Conservation (phyloP, 2,113 vertebrate species). For the Lagopus muta region DNA sequence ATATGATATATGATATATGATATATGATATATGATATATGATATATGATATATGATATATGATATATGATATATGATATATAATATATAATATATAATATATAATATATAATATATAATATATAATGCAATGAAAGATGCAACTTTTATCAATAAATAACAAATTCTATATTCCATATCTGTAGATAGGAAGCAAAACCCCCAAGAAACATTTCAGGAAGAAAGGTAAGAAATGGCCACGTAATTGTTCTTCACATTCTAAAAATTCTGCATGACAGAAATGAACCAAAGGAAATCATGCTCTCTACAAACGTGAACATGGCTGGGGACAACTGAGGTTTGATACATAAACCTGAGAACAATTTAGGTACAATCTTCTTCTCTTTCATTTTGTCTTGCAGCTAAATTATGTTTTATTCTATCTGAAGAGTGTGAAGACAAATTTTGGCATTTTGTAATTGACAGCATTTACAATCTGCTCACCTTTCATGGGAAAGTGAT, state of each 20-base stretch:
- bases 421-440: not conserved
- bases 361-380: not conserved
- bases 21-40: no score
- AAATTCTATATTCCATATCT: not conserved
- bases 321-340: not conserved
- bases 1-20: no score
- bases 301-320: accelerated
- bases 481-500: conserved; percentile 89
- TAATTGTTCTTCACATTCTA: not conserved
- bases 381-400: not conserved
- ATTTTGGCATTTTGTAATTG: not conserved
- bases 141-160: not conserved
- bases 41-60: no score
- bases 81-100: no score
- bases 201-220: not conserved
- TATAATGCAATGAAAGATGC: not conserved
- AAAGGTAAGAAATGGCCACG: not conserved
- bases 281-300: not conserved
- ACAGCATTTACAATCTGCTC: not conserved
- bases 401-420: not conserved
- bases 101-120: no score
- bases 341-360: not conserved
- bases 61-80: no score
- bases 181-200: not conserved
- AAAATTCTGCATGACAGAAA: not conserved